A percentile compares a stretch with the other conserved stretches of the same genome.
phyloP scores from a whole-genome alignment of 1,140 invertebrate genomes.

The Drosophila ambigua region DNA sequence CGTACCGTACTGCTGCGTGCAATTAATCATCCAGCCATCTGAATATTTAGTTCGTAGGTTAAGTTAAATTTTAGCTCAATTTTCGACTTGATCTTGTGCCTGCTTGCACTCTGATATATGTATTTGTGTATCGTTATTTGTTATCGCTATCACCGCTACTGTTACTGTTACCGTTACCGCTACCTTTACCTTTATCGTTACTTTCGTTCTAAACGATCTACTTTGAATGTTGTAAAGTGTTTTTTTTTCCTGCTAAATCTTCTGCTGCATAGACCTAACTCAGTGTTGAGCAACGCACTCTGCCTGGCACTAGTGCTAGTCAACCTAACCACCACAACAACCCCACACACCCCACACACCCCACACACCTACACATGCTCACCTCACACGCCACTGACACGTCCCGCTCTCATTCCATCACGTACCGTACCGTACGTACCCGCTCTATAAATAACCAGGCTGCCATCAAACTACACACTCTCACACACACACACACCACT shows the following conservation, averaged over 20 bases:
- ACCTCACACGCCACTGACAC: constrained; percentile 4
- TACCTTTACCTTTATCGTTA: neutral
- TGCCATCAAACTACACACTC: constrained; percentile 5
- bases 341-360: constrained; percentile 3
- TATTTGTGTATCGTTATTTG: neutral
- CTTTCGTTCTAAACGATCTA: neutral
- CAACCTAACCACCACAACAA: neutral
- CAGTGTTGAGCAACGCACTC: constrained; percentile 29
- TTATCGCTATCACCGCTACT: neutral
- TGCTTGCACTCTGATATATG: constrained; percentile 11
- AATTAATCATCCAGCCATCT: constrained; percentile 17
- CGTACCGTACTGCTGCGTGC: constrained; percentile 7
- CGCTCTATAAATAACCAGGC: neutral
- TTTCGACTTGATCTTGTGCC: constrained; percentile 18
- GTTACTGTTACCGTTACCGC: constrained; percentile 1
- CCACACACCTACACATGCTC: constrained; percentile 2
- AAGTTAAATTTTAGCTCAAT: constrained; percentile 38
- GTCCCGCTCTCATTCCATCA: no score
- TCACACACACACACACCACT: constrained; percentile 1
- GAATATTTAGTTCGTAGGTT: constrained; percentile 46
- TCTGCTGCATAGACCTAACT: constrained; percentile 19
- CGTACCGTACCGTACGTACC: no score
- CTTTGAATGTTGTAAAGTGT: constrained; percentile 37
- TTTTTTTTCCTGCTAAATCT: no score
- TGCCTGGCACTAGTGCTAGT: constrained; percentile 26